Conservation (phyloP, 1,140 invertebrate species). For the Bombus superbus region DNA sequence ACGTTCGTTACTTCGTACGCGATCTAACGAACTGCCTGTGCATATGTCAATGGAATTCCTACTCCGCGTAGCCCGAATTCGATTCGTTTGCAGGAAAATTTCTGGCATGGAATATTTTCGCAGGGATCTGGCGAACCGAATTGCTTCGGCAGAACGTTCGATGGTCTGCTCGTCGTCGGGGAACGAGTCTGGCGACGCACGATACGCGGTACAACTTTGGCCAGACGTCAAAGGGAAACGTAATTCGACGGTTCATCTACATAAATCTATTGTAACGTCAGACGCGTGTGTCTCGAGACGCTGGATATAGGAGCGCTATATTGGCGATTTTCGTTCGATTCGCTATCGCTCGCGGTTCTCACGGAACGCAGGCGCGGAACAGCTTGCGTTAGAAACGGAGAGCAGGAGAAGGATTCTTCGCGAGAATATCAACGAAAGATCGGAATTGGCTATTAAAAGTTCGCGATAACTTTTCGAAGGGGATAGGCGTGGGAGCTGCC, state of each 20-base stretch:
- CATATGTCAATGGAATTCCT: neutral
- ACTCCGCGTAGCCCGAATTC: too few species aligned
- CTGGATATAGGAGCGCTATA: neutral
- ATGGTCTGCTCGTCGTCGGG: neutral
- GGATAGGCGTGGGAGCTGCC: neutral
- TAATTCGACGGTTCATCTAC: slow-evolving; percentile 40
- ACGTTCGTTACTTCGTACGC: neutral
- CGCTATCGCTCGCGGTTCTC: neutral
- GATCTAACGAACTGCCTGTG: neutral
- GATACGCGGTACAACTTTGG: neutral
- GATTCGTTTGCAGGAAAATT: neutral
- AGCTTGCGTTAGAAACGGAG: neutral
- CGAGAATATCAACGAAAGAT: slow-evolving; percentile 52
- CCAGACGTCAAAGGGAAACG: slow-evolving; percentile 27
- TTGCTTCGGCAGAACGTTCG: neutral
- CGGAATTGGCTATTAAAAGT: slow-evolving; percentile 55
- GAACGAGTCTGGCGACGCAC: neutral
- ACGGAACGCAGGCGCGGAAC: neutral
- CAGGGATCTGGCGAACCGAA: neutral
- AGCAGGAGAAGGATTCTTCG: slow-evolving; percentile 6
- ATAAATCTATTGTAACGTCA: slow-evolving; percentile 38
- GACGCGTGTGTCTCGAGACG: neutral
- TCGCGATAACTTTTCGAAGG: slow-evolving; percentile 40
- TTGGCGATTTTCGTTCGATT: neutral
- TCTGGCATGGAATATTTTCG: neutral